Evolutionary conservation across 2,113 vertebrate species (phyloP), one percentile per base, ranked within the genome.

Genomic region (Hyaena hyaena): DNA sequence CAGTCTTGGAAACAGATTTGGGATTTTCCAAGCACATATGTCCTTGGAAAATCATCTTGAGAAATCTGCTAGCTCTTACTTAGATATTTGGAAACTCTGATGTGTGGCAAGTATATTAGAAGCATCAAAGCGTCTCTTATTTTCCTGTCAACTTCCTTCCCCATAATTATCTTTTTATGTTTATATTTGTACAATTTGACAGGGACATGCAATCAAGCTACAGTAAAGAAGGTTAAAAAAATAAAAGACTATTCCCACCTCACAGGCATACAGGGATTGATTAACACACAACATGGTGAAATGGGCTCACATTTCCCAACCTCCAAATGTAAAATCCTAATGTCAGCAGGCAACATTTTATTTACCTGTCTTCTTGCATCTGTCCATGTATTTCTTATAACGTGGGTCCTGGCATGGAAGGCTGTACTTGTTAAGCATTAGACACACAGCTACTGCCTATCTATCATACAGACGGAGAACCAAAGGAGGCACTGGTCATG

Each of bases 401-500:
- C 88, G 98, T 84, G 11, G 55, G 39, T 98, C 98, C 89, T 98
- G 92, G 50, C 98, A 98, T 53, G 98, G 97, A 79, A 97, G 35
- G 0, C 89, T 90, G 35, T 97, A 94, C 15, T 97, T 97, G 39
- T 98, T 50, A 97, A 98, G 76, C 94, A 97, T 97, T 24, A 98
- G 96, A 11, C 90, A 95, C 16, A 97, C 97, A 92, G 98, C 92
- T 8, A 97, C 96, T 1, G 4, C 97, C 15, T 98, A 98, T 77
- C 98, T 98, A 79, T 97, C 76, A 8, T 97, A 98, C 0, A 2
- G 97, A 98, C 0, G 95, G 98, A 0, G 97, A 98, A 35, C 98
- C 98, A 81, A 98, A 90, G 0, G 98, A 98, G 4, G 79, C 16
- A 74, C 98, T 94, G 0, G 45, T 50, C 99, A 99, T 99, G 86